Evolutionary conservation across 2,888 invertebrate species (phyloP), one percentile per base, ranked within the genome.

Genomic region (Papilio gigon): DNA sequence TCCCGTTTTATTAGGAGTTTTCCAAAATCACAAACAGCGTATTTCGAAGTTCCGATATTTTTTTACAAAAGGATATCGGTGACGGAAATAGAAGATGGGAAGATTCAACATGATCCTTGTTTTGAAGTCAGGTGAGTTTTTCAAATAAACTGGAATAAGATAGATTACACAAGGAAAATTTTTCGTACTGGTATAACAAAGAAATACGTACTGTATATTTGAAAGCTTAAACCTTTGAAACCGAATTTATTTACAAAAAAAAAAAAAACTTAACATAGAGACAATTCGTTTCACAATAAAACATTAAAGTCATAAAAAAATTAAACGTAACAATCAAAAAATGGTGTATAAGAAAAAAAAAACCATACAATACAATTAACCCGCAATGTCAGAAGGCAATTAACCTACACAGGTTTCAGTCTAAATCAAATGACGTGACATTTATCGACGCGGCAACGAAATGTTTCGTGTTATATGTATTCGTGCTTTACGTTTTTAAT

Each of bases 401-500:
- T 56, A 17, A n/a, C 17, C 53, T 6, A 30, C n/a, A 56, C 53
- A 30, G 14, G 50, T 27, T 27, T 53, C 27, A 53, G 27, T 27
- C 53, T 56, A 9, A 56, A 56, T 30, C 30, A 56, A 30, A 56
- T 56, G 4, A 56, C 30, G 53, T 30, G 53, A 30, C 9, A 27
- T 9, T 50, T 50, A n/a, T 50, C 50, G 22, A 50, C n/a, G 50
- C 50, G 14, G 27, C 27, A 50, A 50, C 50, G 50, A 25, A 50
- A 50, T 50, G 14, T 50, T 50, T 27, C 27, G 25, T 30, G 47
- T 47, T 20, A 22, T 47, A 47, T 47, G 30, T n/a, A 17, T 17
- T 30, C 30, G 17, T 56, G n/a, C n/a, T n/a, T 27, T 53, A n/a
- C 27, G 53, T 53, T 56, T 53, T 53, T 56, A 17, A n/a, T 56